A percentile compares a stretch with the other conserved stretches of the same genome.
Evolutionary conservation across 2,113 vertebrate species (phyloP).

Genomic region (Andinoacara biseriatus): DNA sequence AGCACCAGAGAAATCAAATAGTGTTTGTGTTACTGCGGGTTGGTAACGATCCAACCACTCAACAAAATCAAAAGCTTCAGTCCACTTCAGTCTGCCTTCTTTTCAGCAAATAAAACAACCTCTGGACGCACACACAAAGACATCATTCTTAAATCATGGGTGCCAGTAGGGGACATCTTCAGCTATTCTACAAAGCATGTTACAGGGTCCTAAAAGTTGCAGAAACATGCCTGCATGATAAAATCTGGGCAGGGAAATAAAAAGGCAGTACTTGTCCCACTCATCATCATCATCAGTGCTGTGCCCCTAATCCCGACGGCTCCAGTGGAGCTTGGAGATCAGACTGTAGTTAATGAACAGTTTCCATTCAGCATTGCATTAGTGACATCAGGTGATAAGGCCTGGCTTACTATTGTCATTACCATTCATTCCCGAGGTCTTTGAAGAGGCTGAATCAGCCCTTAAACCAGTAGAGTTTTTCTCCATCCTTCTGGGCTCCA

Average conservation of each 20-base stretch:
- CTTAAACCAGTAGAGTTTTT: no score
- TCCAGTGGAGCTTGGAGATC: not conserved
- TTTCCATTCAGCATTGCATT: not conserved
- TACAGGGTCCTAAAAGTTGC: not conserved
- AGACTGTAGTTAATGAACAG: not conserved
- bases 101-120: slow-evolving; percentile 15
- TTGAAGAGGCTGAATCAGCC: no score
- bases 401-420: not conserved
- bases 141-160: not conserved
- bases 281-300: not conserved
- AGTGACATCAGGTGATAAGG: not conserved
- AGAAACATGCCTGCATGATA: not conserved
- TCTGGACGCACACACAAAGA: slow-evolving; percentile 14
- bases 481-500: no score
- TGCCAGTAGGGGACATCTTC: not conserved
- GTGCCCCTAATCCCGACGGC: not conserved
- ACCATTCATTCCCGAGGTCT: not conserved
- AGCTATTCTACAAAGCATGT: not conserved
- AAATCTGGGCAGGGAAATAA: not conserved
- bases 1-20: slow-evolving; percentile 21
- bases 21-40: slow-evolving; percentile 1
- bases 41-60: not conserved
- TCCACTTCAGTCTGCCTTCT: not conserved
- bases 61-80: slow-evolving; percentile 3
- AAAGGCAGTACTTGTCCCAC: not conserved